Conservation (phyloP, 35 echinoderm and acorn worm species). For the Apostichopus californicus region DNA sequence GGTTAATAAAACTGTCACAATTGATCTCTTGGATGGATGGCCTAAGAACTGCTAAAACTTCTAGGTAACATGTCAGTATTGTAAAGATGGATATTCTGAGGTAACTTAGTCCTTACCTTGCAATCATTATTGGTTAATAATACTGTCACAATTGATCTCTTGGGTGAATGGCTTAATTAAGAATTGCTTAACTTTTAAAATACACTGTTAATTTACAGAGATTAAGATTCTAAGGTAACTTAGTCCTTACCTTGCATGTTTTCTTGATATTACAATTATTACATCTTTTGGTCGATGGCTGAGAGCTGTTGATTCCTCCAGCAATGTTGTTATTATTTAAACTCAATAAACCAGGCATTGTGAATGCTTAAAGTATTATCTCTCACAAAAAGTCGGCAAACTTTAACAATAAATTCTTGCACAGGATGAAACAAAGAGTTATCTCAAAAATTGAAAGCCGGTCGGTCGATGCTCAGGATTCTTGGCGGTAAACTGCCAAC, state of each 20-base stretch:
- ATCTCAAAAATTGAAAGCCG: too few species aligned
- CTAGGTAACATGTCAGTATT: too few species aligned
- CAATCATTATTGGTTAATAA: background rate
- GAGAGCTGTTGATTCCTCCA: background rate
- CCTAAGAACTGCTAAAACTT: too few species aligned
- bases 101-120: too few species aligned
- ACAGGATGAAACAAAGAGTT: background rate
- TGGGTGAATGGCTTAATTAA: too few species aligned
- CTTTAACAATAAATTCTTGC: background rate
- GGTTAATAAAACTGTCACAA: too few species aligned
- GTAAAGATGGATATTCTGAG: too few species aligned
- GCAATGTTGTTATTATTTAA: constrained; percentile 40
- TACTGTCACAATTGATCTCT: background rate
- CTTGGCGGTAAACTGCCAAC: constrained; percentile 17
- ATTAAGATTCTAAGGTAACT: background rate
- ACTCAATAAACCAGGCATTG: constrained; percentile 20
- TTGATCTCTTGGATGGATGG: too few species aligned
- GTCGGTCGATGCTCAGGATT: background rate
- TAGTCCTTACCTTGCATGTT: constrained; percentile 14
- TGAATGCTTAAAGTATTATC: background rate
- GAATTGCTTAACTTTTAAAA: too few species aligned
- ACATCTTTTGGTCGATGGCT: background rate
- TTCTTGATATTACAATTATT: background rate
- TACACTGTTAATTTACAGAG: background rate
- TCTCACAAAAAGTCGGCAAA: background rate